A percentile compares a stretch with the other conserved stretches of the same genome.
Evolutionary conservation across 2,113 vertebrate genomes (phyloP).

Genomic region (Lethenteron reissneri): DNA sequence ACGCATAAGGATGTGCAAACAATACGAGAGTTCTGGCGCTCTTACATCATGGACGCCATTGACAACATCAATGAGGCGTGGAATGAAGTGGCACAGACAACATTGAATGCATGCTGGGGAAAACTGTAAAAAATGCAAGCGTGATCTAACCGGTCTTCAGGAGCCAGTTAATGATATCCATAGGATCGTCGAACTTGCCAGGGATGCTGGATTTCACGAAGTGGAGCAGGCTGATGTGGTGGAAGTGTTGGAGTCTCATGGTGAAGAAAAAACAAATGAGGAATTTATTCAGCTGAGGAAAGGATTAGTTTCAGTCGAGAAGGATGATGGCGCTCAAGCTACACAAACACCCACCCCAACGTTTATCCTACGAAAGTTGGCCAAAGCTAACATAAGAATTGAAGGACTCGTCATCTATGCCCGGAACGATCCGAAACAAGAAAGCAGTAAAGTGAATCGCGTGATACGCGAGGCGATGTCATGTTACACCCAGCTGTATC

Average conservation of each 20-base stretch:
- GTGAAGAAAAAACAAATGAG: not conserved
- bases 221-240: not conserved
- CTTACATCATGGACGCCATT: conserved; percentile 9
- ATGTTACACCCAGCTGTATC: no score
- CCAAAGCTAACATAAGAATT: no score
- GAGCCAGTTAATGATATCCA: not conserved
- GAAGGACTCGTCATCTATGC: no score
- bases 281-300: no score
- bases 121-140: not conserved
- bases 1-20: not conserved
- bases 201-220: conserved; percentile 4
- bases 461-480: no score
- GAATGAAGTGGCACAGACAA: conserved; percentile 7
- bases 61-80: conserved; percentile 6
- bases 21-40: conserved; percentile 7
- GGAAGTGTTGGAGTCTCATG: conserved; percentile 1
- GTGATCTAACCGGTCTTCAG: not conserved
- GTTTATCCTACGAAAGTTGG: no score
- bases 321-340: no score
- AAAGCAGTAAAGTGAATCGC: no score
- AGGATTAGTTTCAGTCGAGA: no score
- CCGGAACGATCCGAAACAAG: no score
- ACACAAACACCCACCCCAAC: no score
- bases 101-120: conserved; percentile 1
- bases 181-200: not conserved